A percentile compares a stretch with the other conserved stretches of the same genome.
These are phyloP conservation scores for Apantesis nais DNA, from an alignment of 2,888 invertebrate genomes.

Conservation along the genomic window DNA sequence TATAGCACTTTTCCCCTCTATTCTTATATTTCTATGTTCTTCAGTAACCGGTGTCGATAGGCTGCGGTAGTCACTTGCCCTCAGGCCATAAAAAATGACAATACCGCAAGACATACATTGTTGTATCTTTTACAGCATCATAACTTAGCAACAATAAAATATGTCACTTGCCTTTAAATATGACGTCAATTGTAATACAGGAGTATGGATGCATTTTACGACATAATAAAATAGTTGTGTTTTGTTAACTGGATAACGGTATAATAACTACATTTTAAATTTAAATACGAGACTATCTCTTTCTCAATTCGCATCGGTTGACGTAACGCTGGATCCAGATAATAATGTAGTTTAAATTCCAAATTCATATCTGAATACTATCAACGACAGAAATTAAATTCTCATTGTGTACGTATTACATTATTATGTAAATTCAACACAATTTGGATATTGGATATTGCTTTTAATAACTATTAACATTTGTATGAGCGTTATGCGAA, in stretches of 20 bases:
- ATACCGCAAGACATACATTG: background rate
- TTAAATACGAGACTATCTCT: slow-evolving; percentile 25
- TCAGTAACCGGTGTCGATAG: too few relatives aligned
- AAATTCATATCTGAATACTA: slow-evolving; percentile 5
- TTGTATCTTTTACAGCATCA: slow-evolving; percentile 16
- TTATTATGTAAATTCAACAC: background rate
- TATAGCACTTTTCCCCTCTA: too few relatives aligned
- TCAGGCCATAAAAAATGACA: too few relatives aligned
- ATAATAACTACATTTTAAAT: slow-evolving; percentile 38
- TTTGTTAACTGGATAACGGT: slow-evolving; percentile 41
- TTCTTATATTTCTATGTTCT: too few relatives aligned
- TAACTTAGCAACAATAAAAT: slow-evolving; percentile 39
- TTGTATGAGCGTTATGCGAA: background rate
- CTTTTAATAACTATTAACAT: background rate
- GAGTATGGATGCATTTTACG: slow-evolving; percentile 43
- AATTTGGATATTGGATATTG: background rate
- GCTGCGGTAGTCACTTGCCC: too few relatives aligned
- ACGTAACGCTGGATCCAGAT: slow-evolving; percentile 1
- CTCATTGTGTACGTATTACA: background rate
- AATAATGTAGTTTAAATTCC: slow-evolving; percentile 16
- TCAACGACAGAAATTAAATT: background rate
- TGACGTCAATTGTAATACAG: slow-evolving; percentile 37
- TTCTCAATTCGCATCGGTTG: slow-evolving; percentile 9
- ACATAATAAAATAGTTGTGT: slow-evolving; percentile 43
- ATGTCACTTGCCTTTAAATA: slow-evolving; percentile 40